Evolutionary conservation across 2,888 invertebrate species (phyloP).

Genomic region (Thereva unica): DNA sequence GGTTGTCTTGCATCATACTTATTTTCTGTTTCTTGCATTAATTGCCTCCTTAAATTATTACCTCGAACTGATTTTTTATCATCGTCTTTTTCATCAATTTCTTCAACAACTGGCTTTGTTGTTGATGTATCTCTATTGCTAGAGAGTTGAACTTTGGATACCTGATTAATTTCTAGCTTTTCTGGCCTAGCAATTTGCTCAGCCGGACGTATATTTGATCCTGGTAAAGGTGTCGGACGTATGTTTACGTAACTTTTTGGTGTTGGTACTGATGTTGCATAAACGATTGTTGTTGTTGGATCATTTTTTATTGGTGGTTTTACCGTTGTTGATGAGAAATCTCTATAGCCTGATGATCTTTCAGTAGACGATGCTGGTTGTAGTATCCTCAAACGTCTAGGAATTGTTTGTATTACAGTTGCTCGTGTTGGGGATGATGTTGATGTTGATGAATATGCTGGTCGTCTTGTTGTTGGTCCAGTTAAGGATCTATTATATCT

Average conservation of each 20-base stretch:
- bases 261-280: constrained; percentile 48
- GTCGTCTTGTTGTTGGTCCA: constrained; percentile 63
- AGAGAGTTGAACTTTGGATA: constrained; percentile 41
- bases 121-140: constrained; percentile 38
- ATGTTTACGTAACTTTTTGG: constrained; percentile 44
- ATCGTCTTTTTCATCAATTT: constrained; percentile 58
- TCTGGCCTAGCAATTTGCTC: constrained; percentile 43
- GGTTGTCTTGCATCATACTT: constrained; percentile 61
- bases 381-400: constrained; percentile 60
- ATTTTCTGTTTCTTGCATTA: constrained; percentile 62
- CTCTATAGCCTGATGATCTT: constrained; percentile 27
- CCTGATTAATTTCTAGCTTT: constrained; percentile 44
- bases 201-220: constrained; percentile 32
- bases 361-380: constrained; percentile 49
- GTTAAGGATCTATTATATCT: constrained; percentile 57
- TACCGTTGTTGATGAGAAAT: constrained; percentile 21
- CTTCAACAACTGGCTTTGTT: constrained; percentile 63
- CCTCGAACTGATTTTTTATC: constrained; percentile 59
- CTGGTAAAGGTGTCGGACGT: constrained; percentile 44
- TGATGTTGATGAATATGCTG: constrained; percentile 54
- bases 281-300: constrained; percentile 47
- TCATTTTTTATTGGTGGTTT: constrained; percentile 38
- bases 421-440: constrained; percentile 64
- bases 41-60: constrained; percentile 67
- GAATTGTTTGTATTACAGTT: constrained; percentile 69